phyloP scores from a whole-genome alignment of 1,140 invertebrate species.

The Cydia splendana region DNA sequence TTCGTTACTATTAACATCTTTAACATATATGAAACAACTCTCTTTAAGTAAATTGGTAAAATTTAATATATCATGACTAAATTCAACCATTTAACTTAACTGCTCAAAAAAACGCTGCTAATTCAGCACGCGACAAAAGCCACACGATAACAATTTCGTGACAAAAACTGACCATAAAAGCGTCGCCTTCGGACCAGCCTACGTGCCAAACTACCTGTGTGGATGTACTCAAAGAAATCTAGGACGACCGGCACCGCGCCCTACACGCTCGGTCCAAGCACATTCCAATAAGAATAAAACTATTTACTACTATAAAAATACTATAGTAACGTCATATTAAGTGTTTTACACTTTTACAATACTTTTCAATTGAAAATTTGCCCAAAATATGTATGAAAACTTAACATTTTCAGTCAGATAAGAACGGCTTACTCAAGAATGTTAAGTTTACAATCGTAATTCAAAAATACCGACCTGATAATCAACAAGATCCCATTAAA shows the following conservation, averaged over 20 bases:
- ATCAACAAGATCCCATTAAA: constrained; percentile 77
- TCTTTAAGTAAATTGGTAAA: not conserved
- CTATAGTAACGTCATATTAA: constrained; percentile 32
- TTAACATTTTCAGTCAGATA: not conserved
- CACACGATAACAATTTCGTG: constrained; percentile 9
- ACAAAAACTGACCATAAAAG: constrained; percentile 26
- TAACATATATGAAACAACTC: not conserved
- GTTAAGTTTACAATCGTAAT: not conserved
- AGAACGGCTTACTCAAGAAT: not conserved
- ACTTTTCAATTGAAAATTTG: not conserved
- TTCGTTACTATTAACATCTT: not conserved
- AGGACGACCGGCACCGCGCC: constrained; percentile 51
- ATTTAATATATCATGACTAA: not conserved
- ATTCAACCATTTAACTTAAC: not conserved
- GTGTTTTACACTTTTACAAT: not conserved
- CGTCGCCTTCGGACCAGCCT: constrained; percentile 7
- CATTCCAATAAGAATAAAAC: constrained; percentile 50
- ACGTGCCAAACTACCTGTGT: constrained; percentile 34
- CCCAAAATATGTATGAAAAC: constrained; percentile 30
- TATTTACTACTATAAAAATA: constrained; percentile 30
- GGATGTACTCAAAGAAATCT: constrained; percentile 45
- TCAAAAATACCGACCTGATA: constrained; percentile 59
- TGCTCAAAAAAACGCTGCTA: not conserved
- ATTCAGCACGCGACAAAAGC: constrained; percentile 3
- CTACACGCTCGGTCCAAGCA: constrained; percentile 38